Evolutionary conservation across 1,140 invertebrate genomes (phyloP), one percentile per base, ranked within the genome.

Genomic region (Cyphomyrmex costatus): DNA sequence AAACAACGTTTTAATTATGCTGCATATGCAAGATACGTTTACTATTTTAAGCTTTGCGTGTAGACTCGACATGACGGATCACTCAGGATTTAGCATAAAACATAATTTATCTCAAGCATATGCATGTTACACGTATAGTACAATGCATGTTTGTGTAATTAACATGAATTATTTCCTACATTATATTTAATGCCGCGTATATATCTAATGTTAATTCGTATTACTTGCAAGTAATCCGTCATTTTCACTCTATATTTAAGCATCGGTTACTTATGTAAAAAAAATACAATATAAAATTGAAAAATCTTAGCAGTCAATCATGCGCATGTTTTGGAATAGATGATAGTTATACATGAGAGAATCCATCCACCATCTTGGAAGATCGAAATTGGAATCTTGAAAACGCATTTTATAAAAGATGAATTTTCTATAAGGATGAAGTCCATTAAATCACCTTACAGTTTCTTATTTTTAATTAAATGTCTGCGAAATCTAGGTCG

Each of bases 31-130:
- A 42, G 33, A 51, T 60, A 42, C 33, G 51, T 61, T 33, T 79
- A 66, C 61, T 79, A 51, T 42, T 66, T 58, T 79, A 79, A 79
- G 30, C 61, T 66, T 79, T n/a, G 61, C 61, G 46, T 79, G 60
- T 79, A 79, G 61, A 66, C 60, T 79, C 27, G 61, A 68, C 60
- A 79, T 68, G 77, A 79, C 77, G 61, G 61, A 79, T 79, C 61
- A 51, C 77, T 79, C 60, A 78, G 36, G 60, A 19, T 78, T 78
- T 79, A 79, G 46, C 61, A 68, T 53, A 79, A 79, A 79, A 66
- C 27, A 53, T 68, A 79, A 79, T 79, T 79, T 79, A 79, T 68
- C 42, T 68, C n/a, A 16, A 2, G 42, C 77, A 79, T 36, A 36
- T 51, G 24, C 24, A 66, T 53, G 42, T 79, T 79, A 68, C 46